Percentiles rank a stretch among this genome's conserved stretches.
Conservation (phyloP, 2,888 invertebrate species). For the Smittia aterrima region DNA sequence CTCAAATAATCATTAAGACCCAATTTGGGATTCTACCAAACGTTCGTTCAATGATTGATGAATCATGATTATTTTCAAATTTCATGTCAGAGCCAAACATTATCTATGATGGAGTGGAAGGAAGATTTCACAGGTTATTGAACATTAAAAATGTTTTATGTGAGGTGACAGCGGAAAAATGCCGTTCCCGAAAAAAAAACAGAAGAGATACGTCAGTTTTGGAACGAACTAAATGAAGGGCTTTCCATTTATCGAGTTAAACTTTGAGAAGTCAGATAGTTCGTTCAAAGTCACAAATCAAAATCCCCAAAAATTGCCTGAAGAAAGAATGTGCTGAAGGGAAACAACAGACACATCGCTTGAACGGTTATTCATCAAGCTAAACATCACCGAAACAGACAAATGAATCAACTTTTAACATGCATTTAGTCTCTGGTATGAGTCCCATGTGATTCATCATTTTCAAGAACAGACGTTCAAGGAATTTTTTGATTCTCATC, state of each 20-base stretch:
- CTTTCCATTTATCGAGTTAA: no score
- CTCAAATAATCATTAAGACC: slow-evolving; percentile 4
- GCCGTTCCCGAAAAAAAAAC: neutral
- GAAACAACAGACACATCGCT: neutral
- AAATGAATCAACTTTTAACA: neutral
- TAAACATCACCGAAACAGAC: neutral
- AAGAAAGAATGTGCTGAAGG: no score
- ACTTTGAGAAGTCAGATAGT: no score
- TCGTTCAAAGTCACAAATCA: no score
- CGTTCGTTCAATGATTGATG: slow-evolving; percentile 29
- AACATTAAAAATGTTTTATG: slow-evolving; percentile 14
- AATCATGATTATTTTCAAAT: slow-evolving; percentile 29
- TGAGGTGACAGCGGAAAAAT: neutral
- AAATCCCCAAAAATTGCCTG: no score
- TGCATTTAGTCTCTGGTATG: neutral
- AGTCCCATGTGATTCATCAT: neutral
- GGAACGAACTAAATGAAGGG: no score
- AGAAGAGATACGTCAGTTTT: neutral
- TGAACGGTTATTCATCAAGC: slow-evolving; percentile 1
- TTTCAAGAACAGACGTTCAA: neutral
- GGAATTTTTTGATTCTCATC: neutral
- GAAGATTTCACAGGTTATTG: slow-evolving; percentile 34
- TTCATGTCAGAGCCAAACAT: slow-evolving; percentile 18
- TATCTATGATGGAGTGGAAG: slow-evolving; percentile 3
- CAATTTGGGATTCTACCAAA: neutral